Evolutionary conservation across 2,113 vertebrate species (phyloP).

Genomic region (Tragelaphus scriptus): DNA sequence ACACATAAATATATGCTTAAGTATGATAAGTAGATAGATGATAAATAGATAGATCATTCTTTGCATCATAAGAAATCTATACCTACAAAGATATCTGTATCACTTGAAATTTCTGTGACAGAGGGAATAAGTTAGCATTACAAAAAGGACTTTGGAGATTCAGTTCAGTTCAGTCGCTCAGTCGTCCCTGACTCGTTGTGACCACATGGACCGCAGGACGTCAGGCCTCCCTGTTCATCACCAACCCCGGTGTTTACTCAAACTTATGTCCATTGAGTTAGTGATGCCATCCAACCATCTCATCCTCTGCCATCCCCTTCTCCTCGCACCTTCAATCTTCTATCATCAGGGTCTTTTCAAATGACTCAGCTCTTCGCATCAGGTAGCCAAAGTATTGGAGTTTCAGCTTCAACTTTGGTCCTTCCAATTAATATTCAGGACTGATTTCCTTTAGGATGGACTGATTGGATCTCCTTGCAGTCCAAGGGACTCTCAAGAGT

Average conservation of each 20-base stretch:
- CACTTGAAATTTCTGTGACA: background rate
- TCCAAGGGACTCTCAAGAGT: background rate
- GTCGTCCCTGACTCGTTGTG: fast-evolving
- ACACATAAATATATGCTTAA: background rate
- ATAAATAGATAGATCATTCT: background rate
- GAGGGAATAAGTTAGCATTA: background rate
- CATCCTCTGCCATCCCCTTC: background rate
- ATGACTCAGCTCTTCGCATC: background rate
- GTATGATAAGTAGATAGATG: background rate
- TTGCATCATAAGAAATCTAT: background rate
- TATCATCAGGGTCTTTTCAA: background rate
- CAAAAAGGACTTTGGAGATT: background rate
- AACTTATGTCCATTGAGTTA: background rate
- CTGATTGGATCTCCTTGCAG: background rate
- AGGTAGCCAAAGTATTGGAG: background rate
- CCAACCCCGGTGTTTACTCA: background rate
- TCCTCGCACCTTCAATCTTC: background rate
- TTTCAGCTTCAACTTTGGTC: background rate
- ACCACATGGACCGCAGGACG: fast-evolving
- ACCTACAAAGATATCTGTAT: background rate
- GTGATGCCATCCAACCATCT: background rate
- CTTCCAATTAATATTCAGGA: background rate
- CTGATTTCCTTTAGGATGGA: background rate
- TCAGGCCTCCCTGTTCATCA: background rate
- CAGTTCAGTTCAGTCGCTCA: background rate